Conservation (phyloP, 2,113 vertebrate genomes). For the Urocolius indicus region DNA sequence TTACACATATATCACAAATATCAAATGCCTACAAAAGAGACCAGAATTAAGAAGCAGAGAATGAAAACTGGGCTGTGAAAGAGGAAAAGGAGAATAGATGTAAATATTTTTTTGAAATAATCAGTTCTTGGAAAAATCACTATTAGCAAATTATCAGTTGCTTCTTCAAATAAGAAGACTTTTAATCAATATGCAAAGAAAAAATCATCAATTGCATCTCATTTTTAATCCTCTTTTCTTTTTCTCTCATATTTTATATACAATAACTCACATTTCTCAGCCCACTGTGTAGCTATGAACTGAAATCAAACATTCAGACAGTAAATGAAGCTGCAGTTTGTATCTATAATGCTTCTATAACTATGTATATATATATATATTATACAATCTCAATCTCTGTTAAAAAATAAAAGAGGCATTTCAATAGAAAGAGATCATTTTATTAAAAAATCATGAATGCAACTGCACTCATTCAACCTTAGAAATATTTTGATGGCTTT, state of each 20-base stretch:
- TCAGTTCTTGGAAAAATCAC: slow-evolving; percentile 34
- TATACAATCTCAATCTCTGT: slow-evolving; percentile 59
- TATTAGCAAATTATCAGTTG: slow-evolving; percentile 54
- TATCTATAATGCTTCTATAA: slow-evolving; percentile 58
- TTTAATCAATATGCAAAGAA: slow-evolving; percentile 55
- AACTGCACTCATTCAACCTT: slow-evolving; percentile 96
- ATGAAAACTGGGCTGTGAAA: not conserved
- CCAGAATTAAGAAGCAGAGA: not conserved
- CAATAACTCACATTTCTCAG: slow-evolving; percentile 44
- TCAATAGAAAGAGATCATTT: slow-evolving; percentile 95
- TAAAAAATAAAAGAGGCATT: slow-evolving; percentile 50
- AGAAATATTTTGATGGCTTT: slow-evolving; percentile 95
- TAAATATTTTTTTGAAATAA: not conserved
- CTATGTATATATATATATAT: slow-evolving; percentile 39
- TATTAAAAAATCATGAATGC: slow-evolving; percentile 85
- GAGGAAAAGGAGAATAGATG: not conserved
- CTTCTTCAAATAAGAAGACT: slow-evolving; percentile 44
- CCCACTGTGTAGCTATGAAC: slow-evolving; percentile 32
- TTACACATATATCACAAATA: not conserved
- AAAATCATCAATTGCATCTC: slow-evolving; percentile 36
- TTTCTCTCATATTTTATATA: slow-evolving; percentile 48
- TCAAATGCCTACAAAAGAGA: not conserved
- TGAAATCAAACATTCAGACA: slow-evolving; percentile 54
- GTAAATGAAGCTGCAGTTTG: slow-evolving; percentile 54
- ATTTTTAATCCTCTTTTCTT: slow-evolving; percentile 60